Conservation (phyloP, 2,113 vertebrate species). For the Petroica traversi region DNA sequence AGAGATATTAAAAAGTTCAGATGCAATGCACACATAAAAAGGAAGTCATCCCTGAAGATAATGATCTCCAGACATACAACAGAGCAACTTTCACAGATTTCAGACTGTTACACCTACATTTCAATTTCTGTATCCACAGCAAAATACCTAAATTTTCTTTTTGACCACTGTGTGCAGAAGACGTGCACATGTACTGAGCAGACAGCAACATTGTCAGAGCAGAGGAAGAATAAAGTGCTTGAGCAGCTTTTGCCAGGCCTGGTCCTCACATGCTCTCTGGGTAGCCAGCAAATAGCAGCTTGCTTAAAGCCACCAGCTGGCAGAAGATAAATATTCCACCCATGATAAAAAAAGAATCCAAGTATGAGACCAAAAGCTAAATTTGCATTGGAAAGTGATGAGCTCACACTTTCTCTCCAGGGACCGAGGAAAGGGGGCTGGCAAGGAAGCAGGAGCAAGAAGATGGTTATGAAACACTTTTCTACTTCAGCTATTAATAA, state of each 20-base stretch:
- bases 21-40: neutral
- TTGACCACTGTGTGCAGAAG: neutral
- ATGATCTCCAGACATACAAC: neutral
- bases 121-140: neutral
- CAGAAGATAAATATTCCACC: slow-evolving; percentile 62
- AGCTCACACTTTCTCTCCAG: slow-evolving; percentile 69
- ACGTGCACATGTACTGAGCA: neutral
- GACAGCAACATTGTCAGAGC: neutral
- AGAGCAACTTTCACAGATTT: neutral
- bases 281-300: neutral
- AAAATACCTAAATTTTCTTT: neutral
- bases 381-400: slow-evolving; percentile 68
- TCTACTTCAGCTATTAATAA: slow-evolving; percentile 64
- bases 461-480: slow-evolving; percentile 43
- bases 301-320: slow-evolving; percentile 24
- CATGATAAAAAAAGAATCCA: slow-evolving; percentile 54
- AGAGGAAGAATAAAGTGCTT: neutral
- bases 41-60: neutral
- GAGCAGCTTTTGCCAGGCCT: neutral
- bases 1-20: neutral
- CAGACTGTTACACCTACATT: neutral
- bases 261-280: neutral
- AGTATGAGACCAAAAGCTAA: slow-evolving; percentile 50
- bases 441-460: slow-evolving; percentile 10
- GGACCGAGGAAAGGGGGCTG: slow-evolving; percentile 42